Conservation (phyloP, 2,888 invertebrate genomes). For the Cosmopolites sordidus region DNA sequence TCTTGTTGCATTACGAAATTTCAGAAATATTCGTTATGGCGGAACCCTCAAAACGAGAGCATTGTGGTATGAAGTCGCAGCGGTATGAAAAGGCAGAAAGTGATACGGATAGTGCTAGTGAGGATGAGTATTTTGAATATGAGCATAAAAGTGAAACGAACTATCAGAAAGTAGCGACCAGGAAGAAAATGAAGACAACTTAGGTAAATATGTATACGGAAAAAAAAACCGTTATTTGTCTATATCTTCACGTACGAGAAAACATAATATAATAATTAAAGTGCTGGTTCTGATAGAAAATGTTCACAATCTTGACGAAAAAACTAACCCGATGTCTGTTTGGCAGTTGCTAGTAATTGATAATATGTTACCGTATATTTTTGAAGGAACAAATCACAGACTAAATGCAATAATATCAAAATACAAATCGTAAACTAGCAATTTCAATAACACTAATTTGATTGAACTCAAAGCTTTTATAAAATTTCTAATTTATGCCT, state of each 20-base stretch:
- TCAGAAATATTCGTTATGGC: too few relatives aligned
- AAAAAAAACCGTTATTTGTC: slow-evolving; percentile 14
- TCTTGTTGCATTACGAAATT: too few relatives aligned
- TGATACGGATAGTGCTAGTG: background rate
- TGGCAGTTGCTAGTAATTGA: slow-evolving; percentile 7
- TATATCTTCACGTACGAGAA: slow-evolving; percentile 3
- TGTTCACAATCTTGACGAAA: background rate
- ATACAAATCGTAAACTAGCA: slow-evolving; percentile 2
- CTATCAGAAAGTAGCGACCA: background rate
- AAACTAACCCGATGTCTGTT: slow-evolving; percentile 2
- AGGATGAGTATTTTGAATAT: too few relatives aligned
- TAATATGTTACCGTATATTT: background rate
- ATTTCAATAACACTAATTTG: slow-evolving; percentile 20
- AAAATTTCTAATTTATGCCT: slow-evolving; percentile 27
- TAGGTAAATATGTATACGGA: too few relatives aligned
- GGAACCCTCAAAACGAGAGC: too few relatives aligned
- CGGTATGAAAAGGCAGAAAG: slow-evolving; percentile 1
- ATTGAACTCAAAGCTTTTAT: slow-evolving; percentile 29
- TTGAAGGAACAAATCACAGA: background rate
- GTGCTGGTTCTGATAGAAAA: slow-evolving; percentile 3
- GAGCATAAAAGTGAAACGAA: background rate
- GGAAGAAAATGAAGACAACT: background rate
- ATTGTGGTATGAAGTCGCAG: too few relatives aligned
- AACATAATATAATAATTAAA: slow-evolving; percentile 16
- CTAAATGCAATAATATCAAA: background rate